Conservation (phyloP, 1,140 invertebrate genomes). For the Drosophila subpulchrella region DNA sequence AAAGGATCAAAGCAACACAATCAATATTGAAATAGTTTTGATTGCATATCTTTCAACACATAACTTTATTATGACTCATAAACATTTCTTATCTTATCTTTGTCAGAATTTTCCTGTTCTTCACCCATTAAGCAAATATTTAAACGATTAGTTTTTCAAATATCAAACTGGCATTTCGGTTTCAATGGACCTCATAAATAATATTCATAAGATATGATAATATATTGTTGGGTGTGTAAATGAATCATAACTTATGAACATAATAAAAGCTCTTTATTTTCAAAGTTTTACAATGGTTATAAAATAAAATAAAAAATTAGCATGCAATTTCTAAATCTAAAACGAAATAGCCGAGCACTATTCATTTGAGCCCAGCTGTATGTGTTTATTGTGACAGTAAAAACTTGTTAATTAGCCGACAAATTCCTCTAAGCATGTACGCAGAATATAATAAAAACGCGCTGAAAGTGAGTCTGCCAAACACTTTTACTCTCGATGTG, state of each 20-base stretch:
- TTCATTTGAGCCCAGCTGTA: conserved; percentile 1
- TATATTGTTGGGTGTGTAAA: neutral
- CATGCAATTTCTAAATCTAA: neutral
- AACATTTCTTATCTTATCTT: no score
- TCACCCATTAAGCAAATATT: no score
- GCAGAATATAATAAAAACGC: conserved; percentile 24
- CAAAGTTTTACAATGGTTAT: neutral
- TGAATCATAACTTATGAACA: neutral
- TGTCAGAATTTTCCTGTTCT: no score
- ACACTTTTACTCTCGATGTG: conserved; percentile 73
- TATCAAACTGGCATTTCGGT: no score
- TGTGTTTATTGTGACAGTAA: conserved; percentile 11
- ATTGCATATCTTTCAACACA: no score
- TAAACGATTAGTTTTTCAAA: no score
- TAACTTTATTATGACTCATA: no score
- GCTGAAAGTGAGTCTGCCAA: conserved; percentile 42
- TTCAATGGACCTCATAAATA: neutral
- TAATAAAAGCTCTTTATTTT: neutral
- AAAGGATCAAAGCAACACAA: no score
- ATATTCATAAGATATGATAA: neutral
- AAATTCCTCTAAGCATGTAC: conserved; percentile 29
- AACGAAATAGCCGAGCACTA: neutral
- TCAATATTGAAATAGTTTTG: no score
- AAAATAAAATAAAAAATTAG: neutral
- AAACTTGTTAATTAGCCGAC: conserved; percentile 25